These are phyloP conservation scores for Microtus montanus DNA, from an alignment of 2,113 vertebrate genomes.

Conservation along the genomic window DNA sequence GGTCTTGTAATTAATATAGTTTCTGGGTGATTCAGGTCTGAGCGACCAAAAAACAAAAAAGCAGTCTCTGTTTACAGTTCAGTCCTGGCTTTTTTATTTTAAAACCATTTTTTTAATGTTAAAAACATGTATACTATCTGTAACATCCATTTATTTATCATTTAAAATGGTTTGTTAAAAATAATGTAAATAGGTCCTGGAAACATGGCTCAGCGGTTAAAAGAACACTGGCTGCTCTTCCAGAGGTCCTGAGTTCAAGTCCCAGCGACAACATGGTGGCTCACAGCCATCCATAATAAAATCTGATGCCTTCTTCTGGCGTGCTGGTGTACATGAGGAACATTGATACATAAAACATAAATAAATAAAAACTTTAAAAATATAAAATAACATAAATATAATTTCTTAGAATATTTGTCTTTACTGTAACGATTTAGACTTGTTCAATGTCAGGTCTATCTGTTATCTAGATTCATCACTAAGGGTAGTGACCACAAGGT, in stretches of 20 bases:
- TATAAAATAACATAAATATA: not conserved
- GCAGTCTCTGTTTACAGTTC: too few relatives aligned
- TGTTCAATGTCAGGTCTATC: not conserved
- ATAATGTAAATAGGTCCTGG: not conserved
- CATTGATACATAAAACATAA: not conserved
- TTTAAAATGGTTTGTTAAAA: constrained; percentile 8
- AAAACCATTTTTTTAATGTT: not conserved
- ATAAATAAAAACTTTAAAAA: not conserved
- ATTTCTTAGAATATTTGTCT: not conserved
- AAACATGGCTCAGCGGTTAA: not conserved
- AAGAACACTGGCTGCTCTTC: not conserved
- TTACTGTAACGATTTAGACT: not conserved
- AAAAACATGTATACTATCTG: not conserved
- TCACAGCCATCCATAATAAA: not conserved
- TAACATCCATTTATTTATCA: not conserved
- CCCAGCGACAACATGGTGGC: not conserved
- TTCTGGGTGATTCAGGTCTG: too few relatives aligned
- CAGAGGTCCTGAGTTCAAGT: not conserved
- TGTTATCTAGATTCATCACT: not conserved
- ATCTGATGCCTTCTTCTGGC: not conserved
- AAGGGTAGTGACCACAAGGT: not conserved
- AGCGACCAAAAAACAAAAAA: too few relatives aligned
- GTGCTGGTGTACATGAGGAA: not conserved
- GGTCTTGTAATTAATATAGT: too few relatives aligned
- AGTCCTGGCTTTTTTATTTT: too few relatives aligned